A percentile compares a stretch with the other conserved stretches of the same genome.
These are phyloP conservation scores for Muscidifurax raptorellus DNA, from an alignment of 1,140 invertebrate species.

Conservation along the genomic window DNA sequence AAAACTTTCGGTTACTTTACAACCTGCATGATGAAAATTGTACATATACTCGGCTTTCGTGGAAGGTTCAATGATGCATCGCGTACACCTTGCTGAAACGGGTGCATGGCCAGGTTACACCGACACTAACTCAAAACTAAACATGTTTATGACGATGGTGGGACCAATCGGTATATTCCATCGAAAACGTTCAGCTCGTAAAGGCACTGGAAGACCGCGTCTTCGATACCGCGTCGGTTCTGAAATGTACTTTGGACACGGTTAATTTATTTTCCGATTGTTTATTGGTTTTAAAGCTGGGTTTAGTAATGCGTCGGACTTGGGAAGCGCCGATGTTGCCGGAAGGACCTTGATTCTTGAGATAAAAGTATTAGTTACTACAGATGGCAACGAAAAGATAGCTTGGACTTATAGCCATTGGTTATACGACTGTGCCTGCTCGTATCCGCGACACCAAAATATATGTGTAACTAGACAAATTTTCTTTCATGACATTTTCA, in stretches of 20 bases:
- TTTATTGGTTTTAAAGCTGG: conserved; percentile 20
- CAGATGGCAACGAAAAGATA: neutral
- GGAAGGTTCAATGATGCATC: neutral
- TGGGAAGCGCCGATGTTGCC: neutral
- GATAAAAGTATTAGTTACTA: conserved; percentile 33
- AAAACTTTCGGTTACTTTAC: neutral
- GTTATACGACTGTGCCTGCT: neutral
- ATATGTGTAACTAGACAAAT: too few relatives aligned
- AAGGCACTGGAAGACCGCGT: neutral
- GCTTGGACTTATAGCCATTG: neutral
- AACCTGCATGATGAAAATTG: neutral
- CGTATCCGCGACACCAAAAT: neutral
- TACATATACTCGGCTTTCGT: neutral
- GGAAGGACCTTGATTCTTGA: neutral
- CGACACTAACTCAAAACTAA: conserved; percentile 2
- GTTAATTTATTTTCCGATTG: conserved; percentile 35
- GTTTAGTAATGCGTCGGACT: neutral
- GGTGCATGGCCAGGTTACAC: neutral
- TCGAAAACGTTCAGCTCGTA: neutral
- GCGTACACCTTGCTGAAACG: neutral
- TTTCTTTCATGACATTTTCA: too few relatives aligned
- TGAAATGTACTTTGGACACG: neutral
- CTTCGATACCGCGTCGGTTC: neutral
- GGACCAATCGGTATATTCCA: neutral
- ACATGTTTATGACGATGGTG: conserved; percentile 2